These are phyloP conservation scores for Smittia sp. DNA, from an alignment of 2,888 invertebrate genomes.

Conservation along the genomic window DNA sequence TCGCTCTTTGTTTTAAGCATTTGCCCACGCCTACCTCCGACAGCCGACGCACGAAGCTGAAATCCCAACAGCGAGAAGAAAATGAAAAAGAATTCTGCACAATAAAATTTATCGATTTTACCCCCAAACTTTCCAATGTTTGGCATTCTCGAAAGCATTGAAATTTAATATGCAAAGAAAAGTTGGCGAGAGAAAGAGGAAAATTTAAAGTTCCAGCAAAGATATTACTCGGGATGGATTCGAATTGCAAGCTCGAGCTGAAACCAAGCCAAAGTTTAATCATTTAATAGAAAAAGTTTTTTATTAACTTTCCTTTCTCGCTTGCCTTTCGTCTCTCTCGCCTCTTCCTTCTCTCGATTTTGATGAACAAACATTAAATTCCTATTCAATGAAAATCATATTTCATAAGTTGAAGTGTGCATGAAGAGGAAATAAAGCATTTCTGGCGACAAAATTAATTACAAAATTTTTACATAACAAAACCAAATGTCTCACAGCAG, in stretches of 20 bases:
- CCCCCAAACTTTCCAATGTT: not conserved
- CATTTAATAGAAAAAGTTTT: constrained; percentile 41
- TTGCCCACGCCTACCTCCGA: not conserved
- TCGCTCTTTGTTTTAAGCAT: constrained; percentile 2
- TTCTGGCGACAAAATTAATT: constrained; percentile 41
- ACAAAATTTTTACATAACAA: constrained; percentile 41
- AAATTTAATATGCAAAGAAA: constrained; percentile 31
- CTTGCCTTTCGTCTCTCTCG: not conserved
- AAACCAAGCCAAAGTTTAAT: constrained; percentile 32
- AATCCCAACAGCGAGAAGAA: not conserved
- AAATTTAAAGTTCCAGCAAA: not conserved
- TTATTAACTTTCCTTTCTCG: constrained; percentile 39
- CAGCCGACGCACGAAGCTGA: not conserved
- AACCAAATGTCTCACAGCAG: not conserved
- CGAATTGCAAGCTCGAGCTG: not conserved
- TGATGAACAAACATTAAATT: constrained; percentile 36
- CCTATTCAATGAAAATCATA: constrained; percentile 36
- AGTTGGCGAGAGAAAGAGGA: not conserved
- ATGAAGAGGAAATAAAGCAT: constrained; percentile 30
- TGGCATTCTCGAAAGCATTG: constrained; percentile 13
- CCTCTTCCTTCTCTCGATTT: constrained; percentile 2
- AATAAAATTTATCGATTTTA: constrained; percentile 29
- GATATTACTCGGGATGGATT: not conserved
- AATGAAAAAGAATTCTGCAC: not conserved
- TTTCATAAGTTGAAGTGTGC: constrained; percentile 23